phyloP scores from a whole-genome alignment of 2,797 vertebrate genomes.

The Lagorchestes hirsutus region DNA sequence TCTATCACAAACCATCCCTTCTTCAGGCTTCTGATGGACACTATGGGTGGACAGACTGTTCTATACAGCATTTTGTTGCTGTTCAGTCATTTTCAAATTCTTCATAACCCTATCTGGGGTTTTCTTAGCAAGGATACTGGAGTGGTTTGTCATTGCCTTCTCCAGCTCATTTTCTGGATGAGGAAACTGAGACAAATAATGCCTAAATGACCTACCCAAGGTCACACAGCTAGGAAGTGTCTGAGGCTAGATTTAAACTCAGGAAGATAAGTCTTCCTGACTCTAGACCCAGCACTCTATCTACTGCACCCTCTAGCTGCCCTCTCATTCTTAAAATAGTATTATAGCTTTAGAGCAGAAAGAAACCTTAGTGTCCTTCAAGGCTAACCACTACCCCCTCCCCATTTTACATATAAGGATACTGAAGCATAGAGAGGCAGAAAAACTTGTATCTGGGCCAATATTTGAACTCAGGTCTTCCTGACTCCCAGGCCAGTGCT shows the following conservation, averaged over 20 bases:
- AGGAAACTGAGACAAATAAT: not conserved
- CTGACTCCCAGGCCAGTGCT: not conserved
- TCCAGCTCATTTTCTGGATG: too few relatives aligned
- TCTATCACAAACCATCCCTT: too few relatives aligned
- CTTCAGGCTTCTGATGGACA: too few relatives aligned
- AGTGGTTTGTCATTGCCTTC: too few relatives aligned
- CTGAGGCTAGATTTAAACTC: not conserved
- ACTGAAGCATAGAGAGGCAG: not conserved
- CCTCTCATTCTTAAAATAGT: not conserved
- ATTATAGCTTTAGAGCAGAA: not conserved
- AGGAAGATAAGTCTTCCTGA: not conserved
- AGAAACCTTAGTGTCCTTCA: constrained; percentile 7
- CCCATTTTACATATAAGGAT: not conserved
- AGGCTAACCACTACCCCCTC: not conserved
- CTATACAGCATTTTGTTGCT: too few relatives aligned
- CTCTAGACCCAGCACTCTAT: not conserved
- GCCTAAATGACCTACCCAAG: not conserved
- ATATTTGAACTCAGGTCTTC: not conserved
- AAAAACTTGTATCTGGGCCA: not conserved
- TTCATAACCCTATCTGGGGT: too few relatives aligned
- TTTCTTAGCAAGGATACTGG: too few relatives aligned
- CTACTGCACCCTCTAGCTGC: not conserved
- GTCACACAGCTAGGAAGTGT: not conserved
- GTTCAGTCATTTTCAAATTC: too few relatives aligned
- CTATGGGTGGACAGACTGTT: too few relatives aligned